These are phyloP conservation scores for Holocentrus rufus DNA, from an alignment of 2,797 vertebrate species.

Conservation along the genomic window DNA sequence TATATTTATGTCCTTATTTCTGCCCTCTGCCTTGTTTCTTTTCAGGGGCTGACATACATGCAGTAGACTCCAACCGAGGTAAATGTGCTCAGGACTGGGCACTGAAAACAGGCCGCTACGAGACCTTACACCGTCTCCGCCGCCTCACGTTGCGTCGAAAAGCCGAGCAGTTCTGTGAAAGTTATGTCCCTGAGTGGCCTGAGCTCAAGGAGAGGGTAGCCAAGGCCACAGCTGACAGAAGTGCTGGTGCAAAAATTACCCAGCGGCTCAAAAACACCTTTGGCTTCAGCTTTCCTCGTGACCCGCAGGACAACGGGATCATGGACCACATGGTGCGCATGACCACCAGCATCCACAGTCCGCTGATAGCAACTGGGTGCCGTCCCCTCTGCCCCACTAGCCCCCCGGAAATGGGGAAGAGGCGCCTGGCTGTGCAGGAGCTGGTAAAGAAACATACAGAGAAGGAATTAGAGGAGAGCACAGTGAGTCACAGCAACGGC, in stretches of 20 bases:
- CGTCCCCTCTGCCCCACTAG: constrained; percentile 85
- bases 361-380: constrained; percentile 86
- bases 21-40: constrained; percentile 13
- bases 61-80: constrained; percentile 81
- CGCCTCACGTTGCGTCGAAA: constrained; percentile 77
- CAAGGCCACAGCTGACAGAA: constrained; percentile 77
- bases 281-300: constrained; percentile 79
- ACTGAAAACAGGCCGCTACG: constrained; percentile 84
- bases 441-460: constrained; percentile 75
- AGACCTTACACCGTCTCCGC: constrained; percentile 76
- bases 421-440: constrained; percentile 83
- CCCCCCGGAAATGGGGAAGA: constrained; percentile 85
- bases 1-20: background rate
- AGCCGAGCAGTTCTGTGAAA: constrained; percentile 83
- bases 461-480: constrained; percentile 57
- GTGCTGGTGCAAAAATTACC: constrained; percentile 70
- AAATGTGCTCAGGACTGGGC: constrained; percentile 88
- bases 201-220: constrained; percentile 80
- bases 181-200: constrained; percentile 84
- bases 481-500: constrained; percentile 72
- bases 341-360: constrained; percentile 88
- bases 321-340: constrained; percentile 91
- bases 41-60: constrained; percentile 85
- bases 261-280: constrained; percentile 82
- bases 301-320: constrained; percentile 85